A percentile compares a stretch with the other conserved stretches of the same genome.
Conservation (phyloP, 2,113 vertebrate species). For the Plecturocebus donacophilus region DNA sequence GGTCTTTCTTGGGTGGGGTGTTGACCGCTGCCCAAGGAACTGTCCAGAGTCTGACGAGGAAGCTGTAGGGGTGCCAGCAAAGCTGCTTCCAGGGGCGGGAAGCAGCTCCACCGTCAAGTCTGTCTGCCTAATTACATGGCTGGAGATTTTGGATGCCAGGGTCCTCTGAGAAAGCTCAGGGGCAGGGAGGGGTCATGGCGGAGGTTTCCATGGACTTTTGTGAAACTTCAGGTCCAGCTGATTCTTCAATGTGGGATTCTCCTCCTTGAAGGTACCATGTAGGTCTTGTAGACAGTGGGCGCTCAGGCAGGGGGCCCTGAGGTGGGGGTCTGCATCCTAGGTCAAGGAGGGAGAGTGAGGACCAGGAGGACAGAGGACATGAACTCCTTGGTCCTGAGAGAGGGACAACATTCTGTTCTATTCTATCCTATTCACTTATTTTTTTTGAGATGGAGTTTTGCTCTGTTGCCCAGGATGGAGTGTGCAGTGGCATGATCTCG, state of each 20-base stretch:
- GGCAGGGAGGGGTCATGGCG: neutral
- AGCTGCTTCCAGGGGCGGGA: slow-evolving; percentile 46
- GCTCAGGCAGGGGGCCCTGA: neutral
- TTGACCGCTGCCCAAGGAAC: neutral
- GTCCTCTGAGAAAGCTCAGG: slow-evolving; percentile 24
- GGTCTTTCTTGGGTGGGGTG: neutral
- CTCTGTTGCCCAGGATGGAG: neutral
- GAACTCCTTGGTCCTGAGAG: neutral
- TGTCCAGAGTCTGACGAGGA: neutral
- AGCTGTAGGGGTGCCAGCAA: neutral
- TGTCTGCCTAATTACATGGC: slow-evolving; percentile 63
- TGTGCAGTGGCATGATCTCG: neutral
- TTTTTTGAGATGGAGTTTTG: neutral
- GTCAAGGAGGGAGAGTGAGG: neutral
- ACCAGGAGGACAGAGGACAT: neutral
- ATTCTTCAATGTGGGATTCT: neutral
- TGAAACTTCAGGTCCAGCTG: slow-evolving; percentile 45
- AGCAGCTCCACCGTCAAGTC: slow-evolving; percentile 37
- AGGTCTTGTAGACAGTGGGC: neutral
- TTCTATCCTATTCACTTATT: too few relatives aligned
- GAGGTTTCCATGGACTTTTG: slow-evolving; percentile 10
- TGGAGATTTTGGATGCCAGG: slow-evolving; percentile 48
- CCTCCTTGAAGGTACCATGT: neutral
- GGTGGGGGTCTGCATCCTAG: neutral
- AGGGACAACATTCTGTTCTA: neutral